Evolutionary conservation across 2,113 vertebrate species (phyloP).

Genomic region (Psilopogon haemacephalus): DNA sequence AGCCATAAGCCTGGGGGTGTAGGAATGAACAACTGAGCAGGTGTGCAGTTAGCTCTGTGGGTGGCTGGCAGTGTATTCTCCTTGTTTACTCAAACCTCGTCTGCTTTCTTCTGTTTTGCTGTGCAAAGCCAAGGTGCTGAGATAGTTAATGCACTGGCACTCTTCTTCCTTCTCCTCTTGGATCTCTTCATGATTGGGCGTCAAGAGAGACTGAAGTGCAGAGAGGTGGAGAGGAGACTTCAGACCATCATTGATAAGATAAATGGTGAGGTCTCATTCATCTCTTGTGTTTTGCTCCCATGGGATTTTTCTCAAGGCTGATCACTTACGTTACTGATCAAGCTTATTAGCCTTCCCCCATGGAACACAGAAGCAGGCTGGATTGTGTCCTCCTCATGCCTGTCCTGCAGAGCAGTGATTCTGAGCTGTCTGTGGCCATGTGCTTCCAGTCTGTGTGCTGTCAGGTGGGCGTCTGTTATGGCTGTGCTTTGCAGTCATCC

Average conservation of each 20-base stretch:
- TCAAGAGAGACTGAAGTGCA: conserved; percentile 86
- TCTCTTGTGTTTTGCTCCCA: background rate
- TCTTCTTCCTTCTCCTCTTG: conserved; percentile 87
- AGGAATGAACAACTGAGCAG: background rate
- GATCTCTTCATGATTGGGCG: conserved; percentile 88
- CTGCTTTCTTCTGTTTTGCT: conserved; percentile 3
- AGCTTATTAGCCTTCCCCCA: background rate
- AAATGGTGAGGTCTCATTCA: conserved; percentile 77
- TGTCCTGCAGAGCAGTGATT: conserved; percentile 11
- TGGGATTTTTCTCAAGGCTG: background rate
- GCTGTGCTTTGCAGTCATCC: background rate
- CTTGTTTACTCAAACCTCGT: background rate
- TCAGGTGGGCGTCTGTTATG: conserved; percentile 44
- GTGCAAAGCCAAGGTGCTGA: conserved; percentile 86
- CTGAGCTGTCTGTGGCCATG: background rate
- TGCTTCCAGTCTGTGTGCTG: conserved; percentile 19
- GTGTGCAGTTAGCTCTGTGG: background rate
- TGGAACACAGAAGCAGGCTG: background rate
- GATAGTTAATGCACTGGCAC: conserved; percentile 86
- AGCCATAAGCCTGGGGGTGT: background rate
- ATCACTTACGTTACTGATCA: background rate
- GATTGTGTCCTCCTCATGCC: background rate
- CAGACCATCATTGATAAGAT: conserved; percentile 86
- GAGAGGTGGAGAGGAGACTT: conserved; percentile 88
- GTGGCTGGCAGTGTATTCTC: background rate